These are phyloP conservation scores for Heliconius melpomene DNA, from an alignment of 1,140 invertebrate genomes.

Conservation along the genomic window DNA sequence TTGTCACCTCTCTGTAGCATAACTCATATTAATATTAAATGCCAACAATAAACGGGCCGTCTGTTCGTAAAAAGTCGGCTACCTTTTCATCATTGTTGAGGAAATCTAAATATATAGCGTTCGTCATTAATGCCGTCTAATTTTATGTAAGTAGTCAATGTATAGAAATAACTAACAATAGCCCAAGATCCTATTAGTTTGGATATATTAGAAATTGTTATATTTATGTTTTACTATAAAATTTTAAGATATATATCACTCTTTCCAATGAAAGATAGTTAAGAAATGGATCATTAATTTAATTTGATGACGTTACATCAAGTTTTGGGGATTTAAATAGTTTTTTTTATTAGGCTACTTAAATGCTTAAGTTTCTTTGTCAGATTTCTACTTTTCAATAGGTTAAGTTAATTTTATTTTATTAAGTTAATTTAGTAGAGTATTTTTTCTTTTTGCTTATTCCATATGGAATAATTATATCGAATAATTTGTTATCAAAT, in stretches of 20 bases:
- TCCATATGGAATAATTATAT: too few relatives aligned
- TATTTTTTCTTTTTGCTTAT: too few relatives aligned
- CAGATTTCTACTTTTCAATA: too few relatives aligned
- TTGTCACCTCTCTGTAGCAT: constrained; percentile 66
- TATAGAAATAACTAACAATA: background rate
- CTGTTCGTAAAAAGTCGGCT: constrained; percentile 62
- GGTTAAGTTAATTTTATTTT: too few relatives aligned
- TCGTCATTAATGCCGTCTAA: constrained; percentile 66
- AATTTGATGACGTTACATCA: background rate
- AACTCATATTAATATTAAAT: constrained; percentile 73
- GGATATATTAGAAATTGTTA: background rate
- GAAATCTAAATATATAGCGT: constrained; percentile 72
- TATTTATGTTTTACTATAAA: background rate
- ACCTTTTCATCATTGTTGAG: constrained; percentile 71
- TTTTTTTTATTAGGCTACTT: background rate
- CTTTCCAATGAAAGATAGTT: background rate
- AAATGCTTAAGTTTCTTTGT: too few relatives aligned
- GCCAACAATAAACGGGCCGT: constrained; percentile 58
- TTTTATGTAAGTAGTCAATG: constrained; percentile 49
- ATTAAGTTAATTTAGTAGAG: background rate
- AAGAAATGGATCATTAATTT: background rate
- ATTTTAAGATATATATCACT: background rate
- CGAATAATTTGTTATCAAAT: too few relatives aligned
- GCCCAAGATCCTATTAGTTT: background rate
- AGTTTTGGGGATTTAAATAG: background rate